phyloP scores from a whole-genome alignment of 2,797 vertebrate genomes.

The Sebastes reedi region DNA sequence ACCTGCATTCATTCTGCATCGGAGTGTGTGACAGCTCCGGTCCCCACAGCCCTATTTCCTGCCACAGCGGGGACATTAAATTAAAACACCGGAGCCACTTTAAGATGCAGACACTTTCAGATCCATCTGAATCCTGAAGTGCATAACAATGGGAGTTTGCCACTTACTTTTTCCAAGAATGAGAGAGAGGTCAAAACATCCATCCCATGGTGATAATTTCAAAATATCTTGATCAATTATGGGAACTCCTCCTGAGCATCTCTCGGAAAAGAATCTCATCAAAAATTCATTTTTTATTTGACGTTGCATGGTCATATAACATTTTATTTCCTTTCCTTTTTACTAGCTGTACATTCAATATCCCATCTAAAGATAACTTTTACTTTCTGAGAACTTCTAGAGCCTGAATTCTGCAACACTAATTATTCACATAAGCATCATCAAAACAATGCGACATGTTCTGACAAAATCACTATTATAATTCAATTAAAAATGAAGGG shows the following conservation, averaged over 20 bases:
- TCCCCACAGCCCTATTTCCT: neutral
- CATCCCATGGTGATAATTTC: neutral
- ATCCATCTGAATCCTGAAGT: neutral
- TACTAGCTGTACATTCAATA: neutral
- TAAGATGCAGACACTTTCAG: neutral
- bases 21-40: neutral
- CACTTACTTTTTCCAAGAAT: neutral
- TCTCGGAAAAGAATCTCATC: neutral
- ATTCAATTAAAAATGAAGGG: neutral
- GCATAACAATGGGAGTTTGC: neutral
- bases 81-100: neutral
- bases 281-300: neutral
- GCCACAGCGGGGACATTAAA: neutral
- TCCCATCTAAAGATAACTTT: neutral
- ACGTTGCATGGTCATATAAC: neutral
- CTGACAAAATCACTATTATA: neutral
- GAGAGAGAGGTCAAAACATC: neutral
- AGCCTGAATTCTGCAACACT: neutral
- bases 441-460: neutral
- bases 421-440: neutral
- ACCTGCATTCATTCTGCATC: neutral
- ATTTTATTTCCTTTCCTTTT: neutral
- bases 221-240: no score
- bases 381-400: neutral
- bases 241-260: neutral